Base-by-base conservation (phyloP, 2,888 invertebrate species). In the Drosophila prostipennis region DNA sequence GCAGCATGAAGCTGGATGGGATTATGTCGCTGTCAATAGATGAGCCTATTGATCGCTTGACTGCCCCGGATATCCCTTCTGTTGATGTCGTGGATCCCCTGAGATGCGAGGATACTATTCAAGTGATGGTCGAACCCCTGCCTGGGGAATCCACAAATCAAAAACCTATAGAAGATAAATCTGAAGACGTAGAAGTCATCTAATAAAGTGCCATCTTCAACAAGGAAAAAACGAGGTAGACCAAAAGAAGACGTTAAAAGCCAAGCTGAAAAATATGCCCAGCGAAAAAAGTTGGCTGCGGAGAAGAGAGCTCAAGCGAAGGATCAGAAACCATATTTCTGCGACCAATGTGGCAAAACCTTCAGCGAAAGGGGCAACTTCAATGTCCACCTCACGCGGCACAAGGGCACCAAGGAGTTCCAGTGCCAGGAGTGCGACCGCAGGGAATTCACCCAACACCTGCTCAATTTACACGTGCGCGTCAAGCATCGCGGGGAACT, bases 341-440 rank as follows among this genome's bases (percentile, higher is more conserved):
- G 74, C 36, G 70, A 75, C n/a, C 75, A 75, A 42, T 74, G 74
- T 26, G 75, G 70, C 2, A 74, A 63, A 23, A 52, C 53, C 11
- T 61, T 74, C 11, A 57, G 49, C 13, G 58, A 70, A 7, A 75
- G 39, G 42, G 49, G 71, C n/a, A 74, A 63, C 36, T 61, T 74
- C 1, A 61, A 70, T 34, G 48, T 70, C 11, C 74, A 74, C 39
- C 40, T 75, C 16, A 60, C 46, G 23, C 70, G 74, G 0, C 74
- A 74, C 36, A 55, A 46, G n/a, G 55, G 70, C 23, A n/a, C 53
- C 0, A 74, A 70, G 32, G 29, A 63, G 23, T 65, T 56, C n/a
- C 45, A 64, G 45, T 75, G 74, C 43, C 13, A 39, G n/a, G 67
- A 73, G 10, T 71, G 71, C 40, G 74, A 56, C 3, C 57, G 57